Evolutionary conservation across 2,888 invertebrate species (phyloP), one percentile per base, ranked within the genome.

Genomic region (Hedya salicella): DNA sequence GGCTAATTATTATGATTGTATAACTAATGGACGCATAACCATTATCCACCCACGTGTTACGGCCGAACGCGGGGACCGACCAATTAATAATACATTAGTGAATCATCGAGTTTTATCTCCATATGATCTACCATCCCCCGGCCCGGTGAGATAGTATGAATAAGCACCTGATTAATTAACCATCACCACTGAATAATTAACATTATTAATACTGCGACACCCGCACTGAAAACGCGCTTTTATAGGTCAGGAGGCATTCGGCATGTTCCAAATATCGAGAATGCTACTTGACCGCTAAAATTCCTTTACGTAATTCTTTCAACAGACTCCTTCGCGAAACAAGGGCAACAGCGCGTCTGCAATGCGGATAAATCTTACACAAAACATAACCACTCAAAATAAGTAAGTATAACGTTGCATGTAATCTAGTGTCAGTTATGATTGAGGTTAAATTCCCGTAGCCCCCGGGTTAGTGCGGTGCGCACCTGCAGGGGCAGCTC

Each of bases 401-500:
- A 13, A 2, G 50, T 30, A 21, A 30, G 46, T 46, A 59, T 19
- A 14, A 46, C 19, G n/a, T 59, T 16, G 4, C n/a, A 42, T n/a
- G n/a, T 42, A 42, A 42, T 36, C 36, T 52, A 52, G 8, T 44
- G 56, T 56, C 32, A 57, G 56, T 44, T 17, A 46, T 44, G 30
- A 5, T 2, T 16, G 30, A 32, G 46, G 17, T 39, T 46, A n/a
- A 6, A 25, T 6, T 46, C 56, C 9, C 39, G 49, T 25, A 3
- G 44, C 32, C 59, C 60, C 63, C 56, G 36, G 48, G 72, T 73
- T 72, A 74, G 70, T 71, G 69, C 57, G 17, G 17, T 67, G 64
- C 88, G 82, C 77, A 91, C 91, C 91, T 91, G 90, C 62, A 87
- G 74, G 49, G 86, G 88, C 68, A 73, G 82, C 62, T 84, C 83